Conservation (phyloP, 2,113 vertebrate species). For the Seriola quinqueradiata region DNA sequence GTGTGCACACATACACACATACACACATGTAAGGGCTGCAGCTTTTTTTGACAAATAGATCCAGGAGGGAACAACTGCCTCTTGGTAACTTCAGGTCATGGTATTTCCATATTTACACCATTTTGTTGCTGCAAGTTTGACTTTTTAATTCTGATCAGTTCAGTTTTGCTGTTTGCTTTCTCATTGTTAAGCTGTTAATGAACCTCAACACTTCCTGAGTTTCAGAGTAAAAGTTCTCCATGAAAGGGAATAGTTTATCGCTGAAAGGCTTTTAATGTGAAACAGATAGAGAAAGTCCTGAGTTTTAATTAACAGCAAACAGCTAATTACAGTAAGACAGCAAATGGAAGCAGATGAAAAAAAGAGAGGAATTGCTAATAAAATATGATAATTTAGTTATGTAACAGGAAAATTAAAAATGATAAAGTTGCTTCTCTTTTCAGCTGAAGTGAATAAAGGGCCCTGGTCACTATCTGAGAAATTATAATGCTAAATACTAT, state of each 20-base stretch:
- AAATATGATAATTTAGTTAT: neutral
- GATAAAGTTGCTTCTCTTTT: neutral
- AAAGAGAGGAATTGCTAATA: neutral
- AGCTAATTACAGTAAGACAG: neutral
- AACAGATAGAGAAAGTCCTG: neutral
- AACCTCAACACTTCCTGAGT: constrained; percentile 12
- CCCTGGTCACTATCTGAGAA: neutral
- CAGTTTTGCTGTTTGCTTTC: neutral
- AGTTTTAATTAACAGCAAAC: constrained; percentile 9
- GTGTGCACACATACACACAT: constrained; percentile 74
- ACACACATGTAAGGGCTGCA: neutral
- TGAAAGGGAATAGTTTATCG: neutral
- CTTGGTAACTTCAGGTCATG: neutral
- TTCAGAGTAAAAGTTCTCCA: constrained; percentile 21
- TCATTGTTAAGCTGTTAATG: constrained; percentile 18
- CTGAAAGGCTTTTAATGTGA: constrained; percentile 25
- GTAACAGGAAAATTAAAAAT: neutral
- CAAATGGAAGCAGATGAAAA: neutral
- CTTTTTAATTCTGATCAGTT: constrained; percentile 15
- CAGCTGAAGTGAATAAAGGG: neutral
- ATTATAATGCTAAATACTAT: neutral
- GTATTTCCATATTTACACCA: neutral
- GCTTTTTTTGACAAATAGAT: constrained; percentile 11
- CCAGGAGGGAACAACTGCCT: neutral
- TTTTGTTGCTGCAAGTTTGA: neutral